phyloP scores from a whole-genome alignment of 2,797 vertebrate genomes.

The Ispidina picta region DNA sequence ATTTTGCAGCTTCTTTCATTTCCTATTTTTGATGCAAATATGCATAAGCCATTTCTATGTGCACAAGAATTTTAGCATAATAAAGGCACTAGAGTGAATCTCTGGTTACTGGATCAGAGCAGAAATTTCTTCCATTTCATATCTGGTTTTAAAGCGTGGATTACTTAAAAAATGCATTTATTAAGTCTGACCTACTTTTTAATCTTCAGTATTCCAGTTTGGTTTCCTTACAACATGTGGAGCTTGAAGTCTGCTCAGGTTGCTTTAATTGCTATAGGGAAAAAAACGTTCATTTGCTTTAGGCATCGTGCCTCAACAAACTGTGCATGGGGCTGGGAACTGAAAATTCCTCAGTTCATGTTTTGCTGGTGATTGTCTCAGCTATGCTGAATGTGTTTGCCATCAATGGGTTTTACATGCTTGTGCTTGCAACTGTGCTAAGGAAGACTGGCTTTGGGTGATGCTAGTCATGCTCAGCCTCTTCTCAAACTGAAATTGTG shows the following conservation, averaged over 20 bases:
- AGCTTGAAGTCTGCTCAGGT: conserved; percentile 40
- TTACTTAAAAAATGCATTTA: conserved; percentile 71
- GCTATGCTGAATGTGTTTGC: neutral
- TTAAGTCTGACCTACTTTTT: conserved; percentile 78
- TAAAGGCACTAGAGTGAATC: conserved; percentile 24
- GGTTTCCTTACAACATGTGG: conserved; percentile 17
- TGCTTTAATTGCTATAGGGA: neutral
- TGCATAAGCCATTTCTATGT: conserved; percentile 42
- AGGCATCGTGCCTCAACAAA: neutral
- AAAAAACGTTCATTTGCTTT: neutral
- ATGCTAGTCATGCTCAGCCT: neutral
- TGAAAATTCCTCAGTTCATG: neutral
- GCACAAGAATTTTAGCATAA: conserved; percentile 62
- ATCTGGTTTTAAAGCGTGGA: conserved; percentile 55
- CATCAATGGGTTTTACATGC: neutral
- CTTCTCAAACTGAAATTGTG: neutral
- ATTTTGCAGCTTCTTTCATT: conserved; percentile 57
- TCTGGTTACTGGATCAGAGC: conserved; percentile 20
- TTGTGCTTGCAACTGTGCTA: neutral
- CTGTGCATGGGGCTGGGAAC: neutral
- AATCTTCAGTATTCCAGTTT: conserved; percentile 67
- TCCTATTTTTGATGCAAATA: conserved; percentile 64
- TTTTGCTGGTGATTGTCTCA: neutral
- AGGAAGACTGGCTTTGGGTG: neutral
- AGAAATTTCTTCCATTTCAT: conserved; percentile 39